These are phyloP conservation scores for Drosophila fuyamai DNA, from an alignment of 1,140 invertebrate genomes.

Conservation along the genomic window DNA sequence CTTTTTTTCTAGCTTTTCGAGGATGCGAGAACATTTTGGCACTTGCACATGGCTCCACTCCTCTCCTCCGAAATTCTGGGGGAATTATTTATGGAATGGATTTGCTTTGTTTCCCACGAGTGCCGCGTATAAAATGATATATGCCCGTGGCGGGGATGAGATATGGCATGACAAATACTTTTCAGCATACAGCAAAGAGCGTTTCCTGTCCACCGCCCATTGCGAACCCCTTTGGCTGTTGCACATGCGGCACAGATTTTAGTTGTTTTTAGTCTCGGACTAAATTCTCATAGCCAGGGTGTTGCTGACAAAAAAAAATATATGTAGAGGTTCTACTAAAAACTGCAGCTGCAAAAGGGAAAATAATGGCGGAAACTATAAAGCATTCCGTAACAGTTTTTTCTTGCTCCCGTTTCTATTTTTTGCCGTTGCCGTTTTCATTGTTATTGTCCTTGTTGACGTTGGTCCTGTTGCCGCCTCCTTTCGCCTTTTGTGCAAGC, in stretches of 20 bases:
- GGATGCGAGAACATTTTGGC: conserved; percentile 31
- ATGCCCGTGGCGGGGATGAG: conserved; percentile 43
- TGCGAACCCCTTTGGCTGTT: conserved; percentile 39
- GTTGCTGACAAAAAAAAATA: conserved; percentile 6
- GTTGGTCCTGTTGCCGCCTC: conserved; percentile 58
- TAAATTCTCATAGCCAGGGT: conserved; percentile 37
- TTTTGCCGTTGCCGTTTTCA: conserved; percentile 51
- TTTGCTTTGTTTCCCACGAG: conserved; percentile 48
- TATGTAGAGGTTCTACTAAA: conserved; percentile 51
- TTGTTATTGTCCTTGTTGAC: conserved; percentile 57
- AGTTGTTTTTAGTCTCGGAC: conserved; percentile 56
- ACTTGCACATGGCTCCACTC: conserved; percentile 6
- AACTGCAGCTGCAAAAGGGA: conserved; percentile 54
- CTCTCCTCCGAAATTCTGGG: neutral
- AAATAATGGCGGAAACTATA: conserved; percentile 71
- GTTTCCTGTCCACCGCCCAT: conserved; percentile 32
- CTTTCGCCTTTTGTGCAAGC: conserved; percentile 58
- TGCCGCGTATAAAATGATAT: conserved; percentile 41
- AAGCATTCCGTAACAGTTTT: conserved; percentile 70
- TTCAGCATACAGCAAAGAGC: conserved; percentile 47
- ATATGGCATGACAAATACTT: conserved; percentile 56
- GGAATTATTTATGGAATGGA: conserved; percentile 50
- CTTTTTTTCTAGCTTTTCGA: neutral
- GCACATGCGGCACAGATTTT: conserved; percentile 55
- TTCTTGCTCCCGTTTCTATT: conserved; percentile 49